Evolutionary conservation across 2,888 invertebrate species (phyloP).

Genomic region (Pyrocoelia pectoralis): DNA sequence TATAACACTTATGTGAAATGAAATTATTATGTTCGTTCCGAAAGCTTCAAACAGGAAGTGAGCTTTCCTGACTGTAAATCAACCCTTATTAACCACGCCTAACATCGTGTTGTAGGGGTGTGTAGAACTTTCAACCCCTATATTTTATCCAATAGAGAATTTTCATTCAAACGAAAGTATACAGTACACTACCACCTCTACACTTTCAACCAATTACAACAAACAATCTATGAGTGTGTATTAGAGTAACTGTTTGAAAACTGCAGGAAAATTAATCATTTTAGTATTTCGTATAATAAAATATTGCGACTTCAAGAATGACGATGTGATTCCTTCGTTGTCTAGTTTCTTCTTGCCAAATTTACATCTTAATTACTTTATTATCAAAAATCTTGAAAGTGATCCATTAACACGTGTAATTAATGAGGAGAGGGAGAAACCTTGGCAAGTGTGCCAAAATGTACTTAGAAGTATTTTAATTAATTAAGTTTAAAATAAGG

Average conservation of each 20-base stretch:
- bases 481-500: not conserved
- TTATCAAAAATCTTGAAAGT: not conserved
- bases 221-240: constrained; percentile 36
- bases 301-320: constrained; percentile 5
- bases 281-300: constrained; percentile 22
- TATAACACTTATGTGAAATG: constrained; percentile 18
- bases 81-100: constrained; percentile 41
- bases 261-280: constrained; percentile 35
- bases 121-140: constrained; percentile 49
- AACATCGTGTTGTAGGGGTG: constrained; percentile 36
- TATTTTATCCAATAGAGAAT: constrained; percentile 54
- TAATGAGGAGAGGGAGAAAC: not conserved
- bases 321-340: not conserved
- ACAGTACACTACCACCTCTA: constrained; percentile 46
- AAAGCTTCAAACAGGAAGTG: constrained; percentile 40
- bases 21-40: constrained; percentile 35
- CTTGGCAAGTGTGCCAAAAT: not conserved
- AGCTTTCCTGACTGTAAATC: constrained; percentile 39
- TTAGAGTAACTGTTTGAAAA: constrained; percentile 26
- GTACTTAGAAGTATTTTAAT: not conserved
- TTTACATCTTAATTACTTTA: constrained; percentile 15
- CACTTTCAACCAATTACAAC: constrained; percentile 55
- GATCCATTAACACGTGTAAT: not conserved
- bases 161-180: constrained; percentile 48
- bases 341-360: not conserved